Evolutionary conservation across 2,888 invertebrate species (phyloP), one percentile per base, ranked within the genome.

Genomic region (Chymomyza amoena): DNA sequence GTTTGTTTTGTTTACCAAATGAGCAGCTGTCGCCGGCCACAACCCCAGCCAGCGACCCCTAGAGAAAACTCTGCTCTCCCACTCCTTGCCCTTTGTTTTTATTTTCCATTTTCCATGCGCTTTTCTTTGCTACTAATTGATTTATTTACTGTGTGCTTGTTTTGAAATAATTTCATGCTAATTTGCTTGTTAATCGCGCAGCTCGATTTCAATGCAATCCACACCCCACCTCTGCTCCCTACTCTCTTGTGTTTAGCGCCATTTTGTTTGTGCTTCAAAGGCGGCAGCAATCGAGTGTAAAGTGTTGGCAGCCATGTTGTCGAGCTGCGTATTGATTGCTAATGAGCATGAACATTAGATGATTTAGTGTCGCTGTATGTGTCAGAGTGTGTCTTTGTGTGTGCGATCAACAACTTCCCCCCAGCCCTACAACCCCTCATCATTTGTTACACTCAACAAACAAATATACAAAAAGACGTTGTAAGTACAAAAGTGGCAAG

Each of bases 131-230:
- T 59, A 70, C 80, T 84, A 84, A 84, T 84, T 84, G 84, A 84
- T 84, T 84, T 84, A 84, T 84, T 81, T 81, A 84, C 87, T 84
- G 15, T 15, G 77, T 69, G 76, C 72, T 70, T 61, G 69, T 75
- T 88, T 88, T 81, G 78, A 81, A 86, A 84, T 83, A 86, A 84
- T 84, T 84, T 84, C 73, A 84, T 86, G 84, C 87, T 84, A 84
- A 84, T 84, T 84, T 88, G 88, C 76, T 76, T 84, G 84, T 84
- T 84, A 84, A 84, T 84, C 87, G 78, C 72, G 80, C 79, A 68
- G 64, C 79, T 66, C 76, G 59, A 70, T 64, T 66, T 50, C 66
- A 68, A 63, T 64, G 62, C 54, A 13, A 20, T 6, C 20, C 18
- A n/a, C 36, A 36, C 0, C 13, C 36, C 50, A 51, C 10, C 20